A percentile compares a stretch with the other conserved stretches of the same genome.
Evolutionary conservation across 1,140 invertebrate species (phyloP).

Genomic region (Bombus picipes): DNA sequence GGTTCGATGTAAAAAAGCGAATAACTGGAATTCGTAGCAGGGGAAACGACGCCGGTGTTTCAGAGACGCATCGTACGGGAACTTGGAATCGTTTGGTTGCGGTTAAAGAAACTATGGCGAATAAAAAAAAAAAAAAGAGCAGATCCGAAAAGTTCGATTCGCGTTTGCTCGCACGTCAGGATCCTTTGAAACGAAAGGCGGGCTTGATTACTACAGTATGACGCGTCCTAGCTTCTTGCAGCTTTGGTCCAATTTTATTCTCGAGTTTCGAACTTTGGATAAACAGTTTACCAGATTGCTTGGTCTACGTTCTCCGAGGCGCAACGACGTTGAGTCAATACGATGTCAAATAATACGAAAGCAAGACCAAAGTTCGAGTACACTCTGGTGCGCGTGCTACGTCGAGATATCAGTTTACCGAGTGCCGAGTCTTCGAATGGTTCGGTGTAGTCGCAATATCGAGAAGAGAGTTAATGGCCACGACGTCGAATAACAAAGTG

Average conservation of each 20-base stretch:
- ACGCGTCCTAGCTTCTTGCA: neutral
- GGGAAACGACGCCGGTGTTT: neutral
- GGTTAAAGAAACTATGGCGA: neutral
- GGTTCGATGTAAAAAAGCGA: neutral
- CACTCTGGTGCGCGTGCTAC: neutral
- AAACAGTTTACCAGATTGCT: slow-evolving; percentile 57
- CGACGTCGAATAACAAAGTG: neutral
- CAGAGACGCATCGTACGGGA: neutral
- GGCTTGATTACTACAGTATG: neutral
- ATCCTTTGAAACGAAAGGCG: neutral
- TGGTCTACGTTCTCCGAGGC: slow-evolving; percentile 13
- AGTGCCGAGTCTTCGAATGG: neutral
- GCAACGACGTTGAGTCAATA: slow-evolving; percentile 45
- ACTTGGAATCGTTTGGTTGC: neutral
- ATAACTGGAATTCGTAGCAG: neutral
- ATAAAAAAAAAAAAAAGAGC: neutral
- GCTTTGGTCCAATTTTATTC: slow-evolving; percentile 10
- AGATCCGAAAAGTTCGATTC: neutral
- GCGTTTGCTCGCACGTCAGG: no score
- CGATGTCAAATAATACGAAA: slow-evolving; percentile 29
- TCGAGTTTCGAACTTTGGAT: slow-evolving; percentile 15
- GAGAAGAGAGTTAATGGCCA: neutral
- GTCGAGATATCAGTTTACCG: slow-evolving; percentile 10
- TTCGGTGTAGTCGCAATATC: neutral
- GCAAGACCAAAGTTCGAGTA: slow-evolving; percentile 11